Conservation (phyloP, 2,888 invertebrate species). For the Rhogogaster chlorosoma region DNA sequence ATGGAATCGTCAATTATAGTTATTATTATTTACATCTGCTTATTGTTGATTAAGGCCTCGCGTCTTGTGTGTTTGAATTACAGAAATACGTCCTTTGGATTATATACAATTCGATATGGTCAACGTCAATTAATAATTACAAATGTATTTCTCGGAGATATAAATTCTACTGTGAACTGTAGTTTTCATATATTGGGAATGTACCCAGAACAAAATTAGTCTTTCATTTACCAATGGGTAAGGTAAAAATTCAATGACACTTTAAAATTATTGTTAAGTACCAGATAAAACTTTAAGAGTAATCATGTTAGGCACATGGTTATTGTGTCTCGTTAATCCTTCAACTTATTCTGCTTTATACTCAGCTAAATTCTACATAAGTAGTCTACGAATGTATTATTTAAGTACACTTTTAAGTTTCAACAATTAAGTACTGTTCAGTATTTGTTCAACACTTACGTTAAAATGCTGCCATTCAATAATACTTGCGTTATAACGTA, state of each 20-base stretch:
- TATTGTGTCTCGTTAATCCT: slow-evolving; percentile 31
- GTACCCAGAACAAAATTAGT: background rate
- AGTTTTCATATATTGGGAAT: background rate
- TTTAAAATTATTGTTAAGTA: slow-evolving; percentile 3
- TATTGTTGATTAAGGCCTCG: slow-evolving; percentile 64
- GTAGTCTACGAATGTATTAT: slow-evolving; percentile 52
- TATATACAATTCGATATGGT: slow-evolving; percentile 64
- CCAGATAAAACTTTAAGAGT: slow-evolving; percentile 1
- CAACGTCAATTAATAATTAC: background rate
- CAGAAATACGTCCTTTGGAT: slow-evolving; percentile 63
- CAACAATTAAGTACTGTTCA: slow-evolving; percentile 67
- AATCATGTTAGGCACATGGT: slow-evolving; percentile 43
- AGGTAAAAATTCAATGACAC: background rate
- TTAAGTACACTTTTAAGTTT: slow-evolving; percentile 68
- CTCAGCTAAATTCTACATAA: slow-evolving; percentile 51
- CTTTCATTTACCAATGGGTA: background rate
- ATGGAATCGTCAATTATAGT: slow-evolving; percentile 45
- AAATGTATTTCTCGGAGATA: background rate
- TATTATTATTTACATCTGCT: slow-evolving; percentile 65
- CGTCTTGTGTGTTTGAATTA: slow-evolving; percentile 63
- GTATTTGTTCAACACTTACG: slow-evolving; percentile 54
- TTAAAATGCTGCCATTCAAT: slow-evolving; percentile 54
- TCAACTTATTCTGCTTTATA: background rate
- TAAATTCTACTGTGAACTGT: background rate
- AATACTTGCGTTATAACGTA: slow-evolving; percentile 63